phyloP scores from a whole-genome alignment of 2,888 invertebrate species.

The Auanema sp. region DNA sequence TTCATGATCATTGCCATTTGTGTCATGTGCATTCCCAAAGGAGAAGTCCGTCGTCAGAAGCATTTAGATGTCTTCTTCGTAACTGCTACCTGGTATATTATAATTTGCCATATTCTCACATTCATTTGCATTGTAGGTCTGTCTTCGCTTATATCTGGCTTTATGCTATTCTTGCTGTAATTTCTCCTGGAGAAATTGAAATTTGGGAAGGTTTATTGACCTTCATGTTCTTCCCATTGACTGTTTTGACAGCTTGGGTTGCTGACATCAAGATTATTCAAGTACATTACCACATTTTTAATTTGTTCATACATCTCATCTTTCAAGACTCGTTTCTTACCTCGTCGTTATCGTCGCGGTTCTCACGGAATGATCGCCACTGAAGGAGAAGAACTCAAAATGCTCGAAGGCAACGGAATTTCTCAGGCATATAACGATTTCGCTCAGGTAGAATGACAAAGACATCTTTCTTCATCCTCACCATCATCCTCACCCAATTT shows the following conservation, averaged over 20 bases:
- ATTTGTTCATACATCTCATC: not conserved
- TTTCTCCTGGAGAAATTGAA: conserved; percentile 70
- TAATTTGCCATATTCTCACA: not conserved
- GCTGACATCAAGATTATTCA: conserved; percentile 77
- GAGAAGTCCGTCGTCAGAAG: conserved; percentile 61
- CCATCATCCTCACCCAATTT: too few relatives aligned
- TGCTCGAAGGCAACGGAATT: conserved; percentile 55
- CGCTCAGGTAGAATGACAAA: conserved; percentile 19
- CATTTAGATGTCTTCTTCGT: conserved; percentile 85
- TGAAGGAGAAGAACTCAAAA: conserved; percentile 63
- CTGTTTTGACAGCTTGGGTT: conserved; percentile 91
- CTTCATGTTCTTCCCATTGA: conserved; percentile 92
- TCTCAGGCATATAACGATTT: conserved; percentile 31
- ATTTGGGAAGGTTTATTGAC: conserved; percentile 98
- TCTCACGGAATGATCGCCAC: conserved; percentile 61
- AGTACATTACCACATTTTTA: conserved; percentile 21
- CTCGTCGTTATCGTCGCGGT: conserved; percentile 61
- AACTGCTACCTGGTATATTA: conserved; percentile 86
- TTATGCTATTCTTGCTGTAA: conserved; percentile 86
- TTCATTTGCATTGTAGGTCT: conserved; percentile 32
- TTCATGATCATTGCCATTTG: conserved; percentile 97
- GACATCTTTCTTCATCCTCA: too few relatives aligned
- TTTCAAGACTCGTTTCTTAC: conserved; percentile 63
- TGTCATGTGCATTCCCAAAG: conserved; percentile 69
- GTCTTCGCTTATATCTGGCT: conserved; percentile 98